Base-by-base conservation (phyloP, 1,140 invertebrate genomes). In the Cydia strobilella region DNA sequence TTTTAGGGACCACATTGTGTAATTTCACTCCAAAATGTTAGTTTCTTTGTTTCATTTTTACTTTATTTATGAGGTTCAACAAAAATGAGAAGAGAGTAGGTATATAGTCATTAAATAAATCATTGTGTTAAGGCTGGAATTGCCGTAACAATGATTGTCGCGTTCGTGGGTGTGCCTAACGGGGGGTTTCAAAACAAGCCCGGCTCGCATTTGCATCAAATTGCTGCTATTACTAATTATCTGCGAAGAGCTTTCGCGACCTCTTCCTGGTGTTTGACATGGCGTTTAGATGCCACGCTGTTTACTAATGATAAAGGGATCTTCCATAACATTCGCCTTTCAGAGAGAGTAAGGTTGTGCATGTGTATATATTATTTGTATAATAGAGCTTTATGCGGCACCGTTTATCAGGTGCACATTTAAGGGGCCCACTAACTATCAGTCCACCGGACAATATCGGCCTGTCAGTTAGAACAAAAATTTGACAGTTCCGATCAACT, bases 141-240 rank as follows among this genome's bases (percentile, higher is more conserved):
- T 25, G 10, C 62, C 35, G 31, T 69, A 69, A 85, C 63, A 75
- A 71, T 51, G 74, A 59, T 48, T 69, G 65, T 69, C 65, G 39
- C 27, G 27, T 12, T 25, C 54, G 62, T 74, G 51, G 73, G 66
- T 18, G 48, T 77, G 73, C 69, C 82, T 79, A 82, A 84, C 85
- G 76, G 79, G 77, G 82, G 81, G 80, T 91, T 91, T 83, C 89
- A 90, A 92, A 90, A 89, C 88, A 79, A 89, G 84, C 82, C 78
- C 73, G 69, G 73, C 73, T 74, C 74, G 77, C 80, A 92, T 92
- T 90, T 87, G 85, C 89, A 92, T 90, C 89, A 90, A 92, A 90
- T 90, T 90, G 88, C 82, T 76, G 82, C 63, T 79, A 75, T 76
- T 78, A 75, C 77, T 84, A 82, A 81, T 84, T 81, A 84, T 79